Evolutionary conservation across 2,113 vertebrate species (phyloP).

Genomic region (Emydura subglobosa): DNA sequence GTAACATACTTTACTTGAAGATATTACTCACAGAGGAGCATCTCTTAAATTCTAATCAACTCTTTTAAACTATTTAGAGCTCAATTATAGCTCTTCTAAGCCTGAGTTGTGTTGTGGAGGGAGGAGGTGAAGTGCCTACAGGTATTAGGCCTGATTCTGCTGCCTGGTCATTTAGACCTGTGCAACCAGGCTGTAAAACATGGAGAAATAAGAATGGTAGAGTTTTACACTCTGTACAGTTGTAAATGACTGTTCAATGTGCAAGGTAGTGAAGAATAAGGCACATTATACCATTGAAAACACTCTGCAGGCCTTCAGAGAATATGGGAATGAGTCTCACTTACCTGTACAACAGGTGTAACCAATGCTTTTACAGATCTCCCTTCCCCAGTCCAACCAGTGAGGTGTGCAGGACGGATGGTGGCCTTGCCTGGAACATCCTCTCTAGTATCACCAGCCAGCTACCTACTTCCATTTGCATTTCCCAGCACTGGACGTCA

Average conservation of each 20-base stretch:
- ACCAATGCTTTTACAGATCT: neutral
- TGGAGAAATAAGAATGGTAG: neutral
- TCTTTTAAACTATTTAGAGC: rapidly evolving
- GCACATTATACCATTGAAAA: neutral
- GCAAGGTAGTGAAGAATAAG: neutral
- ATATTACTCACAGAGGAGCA: neutral
- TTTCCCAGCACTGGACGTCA: neutral
- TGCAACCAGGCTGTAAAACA: neutral
- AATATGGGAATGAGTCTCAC: neutral
- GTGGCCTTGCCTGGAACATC: neutral
- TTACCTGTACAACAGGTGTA: neutral
- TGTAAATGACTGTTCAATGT: neutral
- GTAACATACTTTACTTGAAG: neutral
- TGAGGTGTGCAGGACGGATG: neutral
- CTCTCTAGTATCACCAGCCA: neutral
- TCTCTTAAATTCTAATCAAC: neutral
- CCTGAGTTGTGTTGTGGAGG: neutral
- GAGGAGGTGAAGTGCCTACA: neutral
- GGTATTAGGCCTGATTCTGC: neutral
- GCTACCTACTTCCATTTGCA: neutral
- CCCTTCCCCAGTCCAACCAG: neutral
- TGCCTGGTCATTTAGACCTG: neutral
- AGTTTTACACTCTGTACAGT: neutral
- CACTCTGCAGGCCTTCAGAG: too few species aligned
- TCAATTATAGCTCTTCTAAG: neutral